Conservation (phyloP, 2,797 vertebrate genomes). For the Sitta carolinensis region DNA sequence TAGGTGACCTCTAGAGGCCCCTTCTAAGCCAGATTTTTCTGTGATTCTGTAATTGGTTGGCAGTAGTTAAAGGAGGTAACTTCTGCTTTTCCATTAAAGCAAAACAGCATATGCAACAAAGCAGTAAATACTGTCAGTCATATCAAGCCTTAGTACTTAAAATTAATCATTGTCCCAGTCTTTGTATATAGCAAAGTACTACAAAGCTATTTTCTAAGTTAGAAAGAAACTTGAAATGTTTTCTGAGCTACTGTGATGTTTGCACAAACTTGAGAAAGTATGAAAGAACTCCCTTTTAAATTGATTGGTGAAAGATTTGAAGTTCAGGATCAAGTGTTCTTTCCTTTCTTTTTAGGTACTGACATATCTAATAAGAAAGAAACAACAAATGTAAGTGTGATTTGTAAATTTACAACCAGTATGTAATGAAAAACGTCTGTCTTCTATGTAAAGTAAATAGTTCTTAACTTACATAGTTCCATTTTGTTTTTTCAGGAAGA, state of each 20-base stretch:
- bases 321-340: background rate
- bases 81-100: background rate
- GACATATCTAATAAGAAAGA: slow-evolving; percentile 66
- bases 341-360: slow-evolving; percentile 48
- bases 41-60: background rate
- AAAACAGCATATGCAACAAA: background rate
- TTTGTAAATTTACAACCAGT: background rate
- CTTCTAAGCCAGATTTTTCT: background rate
- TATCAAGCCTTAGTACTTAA: background rate
- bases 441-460: background rate
- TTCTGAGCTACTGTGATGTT: background rate
- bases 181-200: background rate
- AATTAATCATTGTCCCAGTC: background rate
- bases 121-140: background rate
- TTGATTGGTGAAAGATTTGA: background rate
- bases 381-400: slow-evolving; percentile 68
- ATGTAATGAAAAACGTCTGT: background rate
- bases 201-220: background rate
- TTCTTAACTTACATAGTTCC: background rate
- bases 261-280: background rate
- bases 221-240: background rate
- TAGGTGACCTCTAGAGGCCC: background rate
- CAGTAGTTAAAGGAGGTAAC: background rate
- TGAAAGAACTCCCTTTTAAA: background rate
- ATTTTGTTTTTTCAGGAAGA: slow-evolving; percentile 55